phyloP scores from a whole-genome alignment of 2,797 vertebrate genomes.

The Spea hammondii region DNA sequence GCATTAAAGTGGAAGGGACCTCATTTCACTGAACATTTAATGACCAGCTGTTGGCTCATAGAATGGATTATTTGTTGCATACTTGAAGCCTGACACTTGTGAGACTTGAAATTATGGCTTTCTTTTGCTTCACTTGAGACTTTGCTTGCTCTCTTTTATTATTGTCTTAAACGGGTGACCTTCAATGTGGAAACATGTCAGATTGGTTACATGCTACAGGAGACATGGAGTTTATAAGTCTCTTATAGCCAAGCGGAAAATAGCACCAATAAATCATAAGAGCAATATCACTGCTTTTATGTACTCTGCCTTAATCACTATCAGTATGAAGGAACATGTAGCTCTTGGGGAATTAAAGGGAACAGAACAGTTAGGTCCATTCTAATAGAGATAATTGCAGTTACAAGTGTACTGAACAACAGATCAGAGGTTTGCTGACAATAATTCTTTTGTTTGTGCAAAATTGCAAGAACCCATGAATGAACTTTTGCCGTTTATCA shows the following conservation, averaged over 20 bases:
- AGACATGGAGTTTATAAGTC: constrained; percentile 47
- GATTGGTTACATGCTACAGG: constrained; percentile 33
- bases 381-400: constrained; percentile 40
- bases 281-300: constrained; percentile 49
- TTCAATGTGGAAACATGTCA: constrained; percentile 35
- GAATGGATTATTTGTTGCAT: constrained; percentile 15
- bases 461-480: constrained; percentile 31
- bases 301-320: constrained; percentile 47
- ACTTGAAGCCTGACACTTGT: constrained; percentile 16
- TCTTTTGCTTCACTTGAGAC: constrained; percentile 2
- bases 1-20: background rate
- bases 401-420: constrained; percentile 11
- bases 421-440: constrained; percentile 47
- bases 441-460: constrained; percentile 57
- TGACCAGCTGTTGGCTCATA: background rate
- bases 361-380: constrained; percentile 41
- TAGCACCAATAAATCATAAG: constrained; percentile 48
- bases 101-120: constrained; percentile 23
- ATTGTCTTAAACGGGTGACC: constrained; percentile 40
- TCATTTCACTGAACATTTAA: constrained; percentile 56
- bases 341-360: constrained; percentile 38
- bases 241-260: constrained; percentile 40
- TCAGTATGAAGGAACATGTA: constrained; percentile 43
- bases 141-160: constrained; percentile 26
- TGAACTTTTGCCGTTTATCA: constrained; percentile 46